These are phyloP conservation scores for Amazona vittata DNA, from an alignment of 2,113 vertebrate species.

Conservation along the genomic window DNA sequence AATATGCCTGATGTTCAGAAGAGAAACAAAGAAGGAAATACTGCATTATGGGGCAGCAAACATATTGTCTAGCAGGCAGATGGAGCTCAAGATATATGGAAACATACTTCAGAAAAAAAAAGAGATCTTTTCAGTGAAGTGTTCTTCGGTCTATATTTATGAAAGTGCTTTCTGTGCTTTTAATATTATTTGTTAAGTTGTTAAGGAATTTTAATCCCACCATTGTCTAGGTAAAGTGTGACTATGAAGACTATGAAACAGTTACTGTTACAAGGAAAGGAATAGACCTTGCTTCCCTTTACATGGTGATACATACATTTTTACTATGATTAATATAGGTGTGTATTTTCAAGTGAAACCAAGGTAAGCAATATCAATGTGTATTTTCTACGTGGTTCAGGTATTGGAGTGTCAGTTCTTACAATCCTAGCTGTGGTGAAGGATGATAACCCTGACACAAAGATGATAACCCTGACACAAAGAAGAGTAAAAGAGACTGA, in stretches of 20 bases:
- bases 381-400: background rate
- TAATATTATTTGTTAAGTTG: background rate
- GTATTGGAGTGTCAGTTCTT: background rate
- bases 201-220: background rate
- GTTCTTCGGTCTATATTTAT: background rate
- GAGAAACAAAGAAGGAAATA: background rate
- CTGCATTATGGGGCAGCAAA: background rate
- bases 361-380: background rate
- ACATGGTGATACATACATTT: background rate
- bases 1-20: background rate
- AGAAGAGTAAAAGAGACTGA: background rate
- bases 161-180: background rate
- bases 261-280: background rate
- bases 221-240: background rate
- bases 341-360: background rate
- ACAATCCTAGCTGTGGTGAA: background rate
- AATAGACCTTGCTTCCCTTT: background rate
- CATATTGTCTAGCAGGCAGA: background rate
- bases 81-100: background rate
- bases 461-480: background rate
- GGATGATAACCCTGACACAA: background rate
- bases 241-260: background rate
- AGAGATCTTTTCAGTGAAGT: background rate
- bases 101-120: background rate
- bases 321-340: background rate